phyloP scores from a whole-genome alignment of 2,888 invertebrate genomes.

The Hypena proboscidalis region DNA sequence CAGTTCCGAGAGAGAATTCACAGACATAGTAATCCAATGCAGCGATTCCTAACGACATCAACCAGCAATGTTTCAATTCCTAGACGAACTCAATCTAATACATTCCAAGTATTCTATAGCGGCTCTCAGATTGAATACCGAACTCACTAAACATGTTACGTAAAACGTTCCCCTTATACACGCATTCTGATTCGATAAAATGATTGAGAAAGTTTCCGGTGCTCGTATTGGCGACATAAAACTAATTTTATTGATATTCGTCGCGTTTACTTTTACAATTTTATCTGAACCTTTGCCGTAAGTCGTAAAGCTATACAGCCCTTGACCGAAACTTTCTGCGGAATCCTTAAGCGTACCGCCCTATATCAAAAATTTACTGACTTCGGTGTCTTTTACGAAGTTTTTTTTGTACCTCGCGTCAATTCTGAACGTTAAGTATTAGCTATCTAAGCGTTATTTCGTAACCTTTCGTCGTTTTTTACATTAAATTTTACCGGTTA shows the following conservation, averaged over 20 bases:
- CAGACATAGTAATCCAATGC: conserved; percentile 11
- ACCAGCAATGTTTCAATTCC: conserved; percentile 24
- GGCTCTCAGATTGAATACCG: conserved; percentile 25
- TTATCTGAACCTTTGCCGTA: conserved; percentile 44
- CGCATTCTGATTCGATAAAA: conserved; percentile 46
- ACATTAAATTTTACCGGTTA: conserved; percentile 38
- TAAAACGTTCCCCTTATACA: conserved; percentile 27
- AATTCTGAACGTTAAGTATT: conserved; percentile 31
- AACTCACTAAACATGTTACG: conserved; percentile 27
- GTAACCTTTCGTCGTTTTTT: conserved; percentile 38
- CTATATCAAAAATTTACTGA: conserved; percentile 56
- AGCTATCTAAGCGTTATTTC: conserved; percentile 22
- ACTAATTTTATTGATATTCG: conserved; percentile 59
- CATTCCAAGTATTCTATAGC: conserved; percentile 28
- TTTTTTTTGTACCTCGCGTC: conserved; percentile 27
- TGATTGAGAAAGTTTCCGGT: conserved; percentile 48
- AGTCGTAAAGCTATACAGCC: conserved; percentile 56
- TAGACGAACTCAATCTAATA: conserved; percentile 21
- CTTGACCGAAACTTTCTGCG: conserved; percentile 54
- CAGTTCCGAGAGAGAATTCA: conserved; percentile 6
- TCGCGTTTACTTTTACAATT: conserved; percentile 52
- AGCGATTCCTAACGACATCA: conserved; percentile 15
- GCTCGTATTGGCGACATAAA: conserved; percentile 48
- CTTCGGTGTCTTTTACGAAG: conserved; percentile 42
- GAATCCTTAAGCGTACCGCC: conserved; percentile 42